phyloP scores from a whole-genome alignment of 2,113 vertebrate genomes.

The Cryptotis parvus region DNA sequence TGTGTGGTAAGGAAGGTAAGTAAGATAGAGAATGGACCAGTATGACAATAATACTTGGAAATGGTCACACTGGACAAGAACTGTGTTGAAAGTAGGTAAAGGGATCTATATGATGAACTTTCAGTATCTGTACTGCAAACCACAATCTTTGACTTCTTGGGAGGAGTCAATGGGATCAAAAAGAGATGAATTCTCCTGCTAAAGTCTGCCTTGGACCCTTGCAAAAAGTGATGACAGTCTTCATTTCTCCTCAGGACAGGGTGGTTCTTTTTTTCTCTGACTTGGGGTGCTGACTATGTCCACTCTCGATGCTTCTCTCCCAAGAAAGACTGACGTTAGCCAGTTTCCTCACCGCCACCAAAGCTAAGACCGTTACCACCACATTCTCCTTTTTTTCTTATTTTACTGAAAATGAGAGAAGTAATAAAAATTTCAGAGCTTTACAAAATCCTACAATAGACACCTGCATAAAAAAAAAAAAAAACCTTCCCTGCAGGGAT shows the following conservation, averaged over 20 bases:
- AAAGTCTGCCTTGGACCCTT: neutral
- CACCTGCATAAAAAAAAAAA: neutral
- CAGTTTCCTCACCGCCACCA: neutral
- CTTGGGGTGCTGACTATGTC: neutral
- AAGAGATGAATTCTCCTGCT: neutral
- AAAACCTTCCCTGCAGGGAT: neutral
- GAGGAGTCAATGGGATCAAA: neutral
- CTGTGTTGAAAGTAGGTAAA: no score
- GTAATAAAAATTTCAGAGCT: conserved; percentile 19
- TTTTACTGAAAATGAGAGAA: conserved; percentile 9
- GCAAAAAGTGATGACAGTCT: rapidly evolving
- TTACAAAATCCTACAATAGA: neutral
- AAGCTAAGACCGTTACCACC: neutral
- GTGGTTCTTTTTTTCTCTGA: neutral
- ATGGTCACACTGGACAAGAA: no score
- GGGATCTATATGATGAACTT: no score
- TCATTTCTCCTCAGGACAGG: neutral
- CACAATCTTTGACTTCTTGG: conserved; percentile 1
- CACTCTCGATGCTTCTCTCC: neutral
- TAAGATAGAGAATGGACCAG: no score
- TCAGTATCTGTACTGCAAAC: no score
- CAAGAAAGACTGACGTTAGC: neutral
- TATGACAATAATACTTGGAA: no score
- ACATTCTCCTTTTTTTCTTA: neutral
- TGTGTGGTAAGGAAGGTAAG: no score